Base-by-base conservation (phyloP, 2,888 invertebrate species). In the Napeogenes sylphis region DNA sequence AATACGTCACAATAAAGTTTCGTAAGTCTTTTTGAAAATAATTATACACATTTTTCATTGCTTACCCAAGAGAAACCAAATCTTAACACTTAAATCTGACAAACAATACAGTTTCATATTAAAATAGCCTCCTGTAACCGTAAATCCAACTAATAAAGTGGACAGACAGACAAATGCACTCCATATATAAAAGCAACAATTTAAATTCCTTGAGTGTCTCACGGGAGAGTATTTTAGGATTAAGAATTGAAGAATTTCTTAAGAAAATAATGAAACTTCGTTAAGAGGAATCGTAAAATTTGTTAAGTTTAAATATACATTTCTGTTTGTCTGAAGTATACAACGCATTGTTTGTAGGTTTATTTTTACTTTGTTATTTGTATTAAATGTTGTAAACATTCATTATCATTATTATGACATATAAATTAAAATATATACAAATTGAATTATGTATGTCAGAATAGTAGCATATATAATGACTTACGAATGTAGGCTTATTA, bases 91-190 rank as follows among this genome's bases (percentile, higher is more conserved):
- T 51, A 51, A 51, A 51, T 51, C 30, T 51, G 21, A 51, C 51
- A 51, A 51, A 30, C 51, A 21, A 30, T 51, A 51, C 21, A 30
- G 30, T 51, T 51, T 51, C 21, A 30, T 51, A 30, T 65, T 68
- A 73, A 82, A 80, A 82, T 82, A 81, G 67, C 73, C 73, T 78
- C 77, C 79, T 59, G 67, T 81, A 78, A 72, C 70, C 77, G 78
- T 86, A 85, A 87, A 87, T 87, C 85, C 81, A 72, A 77, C 80
- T 80, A 85, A 85, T 84, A 85, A 84, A 85, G 76, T 72, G 76
- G 84, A 84, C 84, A 78, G 78, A 77, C 82, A 81, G 83, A 85
- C 85, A 85, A 85, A 86, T 84, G 83, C 71, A 69, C 71, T 70
- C 71, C 73, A 73, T 79, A 78, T 75, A 74, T 77, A 78, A 75